These are phyloP conservation scores for Pangasius sanitwongsei DNA, from an alignment of 2,797 vertebrate species.

Conservation along the genomic window DNA sequence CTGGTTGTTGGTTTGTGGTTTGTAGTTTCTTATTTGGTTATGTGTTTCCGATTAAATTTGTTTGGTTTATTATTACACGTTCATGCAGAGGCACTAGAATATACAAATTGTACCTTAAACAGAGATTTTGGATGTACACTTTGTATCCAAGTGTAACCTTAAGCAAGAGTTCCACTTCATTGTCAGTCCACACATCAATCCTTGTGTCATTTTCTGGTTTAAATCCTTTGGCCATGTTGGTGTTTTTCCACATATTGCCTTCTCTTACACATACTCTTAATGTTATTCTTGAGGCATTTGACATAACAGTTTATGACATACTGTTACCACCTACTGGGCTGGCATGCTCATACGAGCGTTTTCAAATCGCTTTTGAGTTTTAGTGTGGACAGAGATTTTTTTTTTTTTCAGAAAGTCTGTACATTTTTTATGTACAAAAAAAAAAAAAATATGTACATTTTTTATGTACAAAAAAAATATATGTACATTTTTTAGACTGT, in stretches of 20 bases:
- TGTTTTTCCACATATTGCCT: background rate
- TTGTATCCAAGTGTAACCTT: background rate
- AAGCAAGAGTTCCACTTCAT: background rate
- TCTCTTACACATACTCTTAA: background rate
- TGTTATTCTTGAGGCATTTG: background rate
- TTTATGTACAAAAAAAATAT: background rate
- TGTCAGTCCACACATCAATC: background rate
- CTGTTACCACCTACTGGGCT: conserved; percentile 10
- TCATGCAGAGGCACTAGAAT: background rate
- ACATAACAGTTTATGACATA: background rate
- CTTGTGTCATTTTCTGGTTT: background rate
- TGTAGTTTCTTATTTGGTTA: background rate
- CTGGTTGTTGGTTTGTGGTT: background rate
- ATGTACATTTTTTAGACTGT: background rate
- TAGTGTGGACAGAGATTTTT: too few species aligned
- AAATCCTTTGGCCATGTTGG: background rate
- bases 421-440: too few species aligned
- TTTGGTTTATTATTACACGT: background rate
- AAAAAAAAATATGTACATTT: too few species aligned
- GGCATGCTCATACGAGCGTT: background rate
- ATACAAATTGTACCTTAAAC: background rate
- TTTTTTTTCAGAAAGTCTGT: too few species aligned
- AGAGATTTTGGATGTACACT: background rate
- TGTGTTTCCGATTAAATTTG: background rate
- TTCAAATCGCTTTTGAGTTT: background rate